A percentile compares a stretch with the other conserved stretches of the same genome.
These are phyloP conservation scores for Pipistrellus pygmaeus DNA, from an alignment of 2,797 vertebrate species.

Conservation along the genomic window DNA sequence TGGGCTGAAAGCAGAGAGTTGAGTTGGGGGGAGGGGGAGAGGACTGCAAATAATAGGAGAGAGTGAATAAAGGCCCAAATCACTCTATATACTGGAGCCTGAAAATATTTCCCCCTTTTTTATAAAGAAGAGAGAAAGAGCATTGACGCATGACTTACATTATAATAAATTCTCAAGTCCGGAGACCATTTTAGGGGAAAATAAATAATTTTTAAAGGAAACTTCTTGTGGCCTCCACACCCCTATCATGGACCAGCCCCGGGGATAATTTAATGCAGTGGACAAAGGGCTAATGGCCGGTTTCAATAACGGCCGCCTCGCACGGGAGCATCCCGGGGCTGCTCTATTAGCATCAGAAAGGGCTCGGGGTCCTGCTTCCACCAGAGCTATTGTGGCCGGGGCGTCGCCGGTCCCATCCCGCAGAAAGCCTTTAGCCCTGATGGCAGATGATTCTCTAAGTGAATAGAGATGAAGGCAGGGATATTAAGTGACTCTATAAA, in stretches of 20 bases:
- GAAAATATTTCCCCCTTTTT: slow-evolving; percentile 14
- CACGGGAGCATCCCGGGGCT: slow-evolving; percentile 82
- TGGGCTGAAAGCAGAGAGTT: background rate
- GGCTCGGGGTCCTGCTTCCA: slow-evolving; percentile 83
- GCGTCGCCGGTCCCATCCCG: slow-evolving; percentile 89
- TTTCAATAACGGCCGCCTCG: slow-evolving; percentile 83
- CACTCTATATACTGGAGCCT: background rate
- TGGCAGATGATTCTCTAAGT: slow-evolving; percentile 95
- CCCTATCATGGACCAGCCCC: slow-evolving; percentile 71
- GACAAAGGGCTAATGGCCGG: slow-evolving; percentile 79
- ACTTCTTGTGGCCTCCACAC: slow-evolving; percentile 68
- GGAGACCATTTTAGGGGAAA: slow-evolving; percentile 57
- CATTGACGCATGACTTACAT: slow-evolving; percentile 40
- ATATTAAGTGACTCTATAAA: slow-evolving; percentile 99
- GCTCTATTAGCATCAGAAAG: slow-evolving; percentile 90
- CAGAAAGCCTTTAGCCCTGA: slow-evolving; percentile 92
- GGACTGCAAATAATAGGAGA: background rate
- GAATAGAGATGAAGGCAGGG: slow-evolving; percentile 98
- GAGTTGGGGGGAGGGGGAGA: background rate
- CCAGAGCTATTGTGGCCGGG: slow-evolving; percentile 85
- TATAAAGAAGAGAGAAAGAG: slow-evolving; percentile 42
- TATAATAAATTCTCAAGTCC: slow-evolving; percentile 33
- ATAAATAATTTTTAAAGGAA: slow-evolving; percentile 68
- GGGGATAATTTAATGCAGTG: slow-evolving; percentile 82
- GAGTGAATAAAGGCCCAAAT: slow-evolving; percentile 36